Base-by-base conservation (phyloP, 2,113 vertebrate genomes). In the Oostethus manadensis region DNA sequence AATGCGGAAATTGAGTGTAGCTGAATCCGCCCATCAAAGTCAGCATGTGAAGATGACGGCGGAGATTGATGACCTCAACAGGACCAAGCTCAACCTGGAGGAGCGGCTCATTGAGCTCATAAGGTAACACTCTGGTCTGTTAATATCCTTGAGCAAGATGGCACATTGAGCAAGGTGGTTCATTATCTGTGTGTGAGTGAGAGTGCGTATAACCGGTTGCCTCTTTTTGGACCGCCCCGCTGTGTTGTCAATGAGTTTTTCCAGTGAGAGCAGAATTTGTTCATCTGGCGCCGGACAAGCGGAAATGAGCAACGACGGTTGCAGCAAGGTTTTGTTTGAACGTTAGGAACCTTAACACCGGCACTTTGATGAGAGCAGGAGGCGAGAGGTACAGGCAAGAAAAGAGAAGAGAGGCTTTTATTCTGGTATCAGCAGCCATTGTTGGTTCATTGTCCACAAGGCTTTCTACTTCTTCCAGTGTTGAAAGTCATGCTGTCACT, bases 31-130 rank as follows among this genome's bases (percentile, higher is more conserved):
- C 18, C 86, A 81, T 67, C 85, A 93, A 6, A 91, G 22, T 67
- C 90, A 84, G n/a, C 76, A 88, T 48, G 79, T 91, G 75, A 92
- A 86, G 72, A 84, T 94, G 84, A 66, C 88, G 0, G 93, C 94
- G 10, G 93, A 98, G 75, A 82, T 98, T 13, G 93, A 97, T 21
- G 95, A 98, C 78, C 89, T 98, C 60, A 89, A 87, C 18, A 89
- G 84, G 80, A 97, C 93, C 65, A 98, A 96, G 82, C 81, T 66
- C 51, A 92, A 88, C 78, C 91, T 98, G 3, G 96, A 96, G 73
- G 96, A 98, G 74, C 91, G 94, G 16, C 91, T 98, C 68, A 95
- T 98, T 18, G 95, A 98, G 81, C 91, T 98, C 23, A 93, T 98
- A 77, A 91, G 89, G 96, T 97, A 86, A 21, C 82, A 62, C 8